Evolutionary conservation across 2,113 vertebrate species (phyloP), one percentile per base, ranked within the genome.

Genomic region (Aspidoscelis tigris): DNA sequence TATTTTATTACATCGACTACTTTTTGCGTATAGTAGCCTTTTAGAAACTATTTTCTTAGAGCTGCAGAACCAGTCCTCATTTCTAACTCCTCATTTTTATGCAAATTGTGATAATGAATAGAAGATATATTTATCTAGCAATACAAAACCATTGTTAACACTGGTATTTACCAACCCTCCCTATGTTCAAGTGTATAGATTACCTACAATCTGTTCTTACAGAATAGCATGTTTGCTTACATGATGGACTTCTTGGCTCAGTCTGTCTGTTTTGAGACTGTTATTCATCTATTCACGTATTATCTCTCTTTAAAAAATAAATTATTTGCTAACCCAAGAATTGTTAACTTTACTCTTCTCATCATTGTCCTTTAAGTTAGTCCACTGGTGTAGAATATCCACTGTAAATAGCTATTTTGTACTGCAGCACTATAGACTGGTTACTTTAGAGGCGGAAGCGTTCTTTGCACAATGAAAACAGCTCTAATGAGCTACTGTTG

Each of bases 401-500:
- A 86, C 73, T 92, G 89, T 91, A 91, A 93, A 90, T 91, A 95
- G 92, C 90, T 82, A 81, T 94, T 92, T 93, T 87, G 70, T 83
- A 74, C 73, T 84, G 88, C 80, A 92, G 92, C 91, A 83, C 77
- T 92, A 66, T 92, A 94, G 92, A 92, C 76, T 89, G 33, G 90
- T 86, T 93, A 93, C 93, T 94, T 88, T 81, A 84, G 93, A 91
- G 86, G 95, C 84, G 69, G 1, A 88, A 47, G 6, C 84, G 90
- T 87, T 94, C 92, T 94, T 93, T 96, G 93, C 92, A 96, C 95
- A 96, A 89, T 95, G 96, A 95, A 96, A 96, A 94, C 95, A 95
- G 94, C 95, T 95, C 94, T 98, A 97, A 98, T 98, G 98, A 99
- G 97, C 97, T 99, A 98, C 98, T 98, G 96, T 98, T 98, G 97